Percentiles rank a stretch among this genome's conserved stretches.
These are phyloP conservation scores for Alexandromys fortis DNA, from an alignment of 2,113 vertebrate genomes.

Conservation along the genomic window DNA sequence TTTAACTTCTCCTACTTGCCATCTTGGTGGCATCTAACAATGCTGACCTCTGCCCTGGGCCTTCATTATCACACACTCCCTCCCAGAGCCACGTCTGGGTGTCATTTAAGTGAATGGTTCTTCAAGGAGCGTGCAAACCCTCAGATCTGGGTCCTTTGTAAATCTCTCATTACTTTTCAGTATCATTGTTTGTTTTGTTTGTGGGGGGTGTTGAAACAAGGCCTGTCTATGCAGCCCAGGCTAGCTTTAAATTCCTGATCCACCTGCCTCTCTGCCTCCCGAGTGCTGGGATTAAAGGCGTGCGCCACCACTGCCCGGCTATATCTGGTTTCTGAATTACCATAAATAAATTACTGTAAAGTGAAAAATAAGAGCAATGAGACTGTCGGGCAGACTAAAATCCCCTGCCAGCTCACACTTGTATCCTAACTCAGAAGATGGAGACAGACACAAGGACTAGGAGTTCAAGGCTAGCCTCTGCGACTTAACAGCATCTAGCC, in stretches of 20 bases:
- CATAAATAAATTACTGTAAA: constrained; percentile 15
- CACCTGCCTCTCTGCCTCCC: not conserved
- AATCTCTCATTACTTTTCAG: not conserved
- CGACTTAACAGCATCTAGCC: not conserved
- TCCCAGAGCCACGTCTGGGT: not conserved
- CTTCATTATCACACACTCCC: not conserved
- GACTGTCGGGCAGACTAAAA: not conserved
- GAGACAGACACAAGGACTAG: not conserved
- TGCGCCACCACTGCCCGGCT: no score
- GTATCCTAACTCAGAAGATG: not conserved
- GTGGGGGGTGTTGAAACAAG: not conserved
- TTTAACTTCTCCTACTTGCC: not conserved
- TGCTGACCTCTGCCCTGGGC: not conserved
- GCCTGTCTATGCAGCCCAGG: not conserved
- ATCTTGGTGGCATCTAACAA: constrained; percentile 17
- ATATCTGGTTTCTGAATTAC: not conserved
- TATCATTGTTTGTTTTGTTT: not conserved
- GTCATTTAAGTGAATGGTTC: not conserved
- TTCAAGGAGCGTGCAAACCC: not conserved
- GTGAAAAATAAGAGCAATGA: not conserved
- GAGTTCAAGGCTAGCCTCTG: not conserved
- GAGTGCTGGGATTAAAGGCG: not conserved
- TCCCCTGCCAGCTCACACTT: not conserved
- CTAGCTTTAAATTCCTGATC: not conserved
- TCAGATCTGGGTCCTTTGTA: not conserved